These are phyloP conservation scores for Pontoporia blainvillei DNA, from an alignment of 2,113 vertebrate species.

Conservation along the genomic window DNA sequence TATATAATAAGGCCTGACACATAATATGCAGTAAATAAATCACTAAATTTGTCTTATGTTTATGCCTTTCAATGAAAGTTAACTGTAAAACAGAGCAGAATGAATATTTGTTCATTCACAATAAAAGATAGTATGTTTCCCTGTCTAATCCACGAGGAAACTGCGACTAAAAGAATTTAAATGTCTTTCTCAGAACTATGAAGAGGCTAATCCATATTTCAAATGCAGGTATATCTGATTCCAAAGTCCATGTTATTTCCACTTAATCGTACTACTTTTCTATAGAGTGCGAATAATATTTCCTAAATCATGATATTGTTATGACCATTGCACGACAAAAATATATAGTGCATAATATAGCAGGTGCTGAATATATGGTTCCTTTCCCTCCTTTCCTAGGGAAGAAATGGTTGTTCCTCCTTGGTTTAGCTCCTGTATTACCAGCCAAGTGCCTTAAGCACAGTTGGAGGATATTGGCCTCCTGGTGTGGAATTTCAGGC, in stretches of 20 bases:
- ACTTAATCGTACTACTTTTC: not conserved
- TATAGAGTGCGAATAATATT: slow-evolving; percentile 11
- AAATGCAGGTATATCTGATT: not conserved
- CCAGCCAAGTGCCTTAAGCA: not conserved
- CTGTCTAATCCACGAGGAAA: not conserved
- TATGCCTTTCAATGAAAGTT: not conserved
- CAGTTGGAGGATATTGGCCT: not conserved
- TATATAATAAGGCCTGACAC: not conserved
- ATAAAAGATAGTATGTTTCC: not conserved
- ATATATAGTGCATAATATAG: not conserved
- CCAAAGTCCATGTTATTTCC: not conserved
- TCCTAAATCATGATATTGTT: not conserved
- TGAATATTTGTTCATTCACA: not conserved
- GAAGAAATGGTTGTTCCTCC: not conserved
- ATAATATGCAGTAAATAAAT: not conserved
- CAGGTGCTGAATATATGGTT: not conserved
- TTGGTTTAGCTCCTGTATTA: not conserved
- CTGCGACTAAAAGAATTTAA: not conserved
- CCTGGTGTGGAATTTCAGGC: not conserved
- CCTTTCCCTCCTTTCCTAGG: not conserved
- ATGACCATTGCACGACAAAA: not conserved
- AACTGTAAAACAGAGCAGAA: slow-evolving; percentile 9
- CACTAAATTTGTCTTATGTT: not conserved
- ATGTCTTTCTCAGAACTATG: not conserved
- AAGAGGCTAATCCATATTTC: not conserved